These are phyloP conservation scores for Hippocampus kuda DNA, from an alignment of 2,797 vertebrate species.

Conservation along the genomic window DNA sequence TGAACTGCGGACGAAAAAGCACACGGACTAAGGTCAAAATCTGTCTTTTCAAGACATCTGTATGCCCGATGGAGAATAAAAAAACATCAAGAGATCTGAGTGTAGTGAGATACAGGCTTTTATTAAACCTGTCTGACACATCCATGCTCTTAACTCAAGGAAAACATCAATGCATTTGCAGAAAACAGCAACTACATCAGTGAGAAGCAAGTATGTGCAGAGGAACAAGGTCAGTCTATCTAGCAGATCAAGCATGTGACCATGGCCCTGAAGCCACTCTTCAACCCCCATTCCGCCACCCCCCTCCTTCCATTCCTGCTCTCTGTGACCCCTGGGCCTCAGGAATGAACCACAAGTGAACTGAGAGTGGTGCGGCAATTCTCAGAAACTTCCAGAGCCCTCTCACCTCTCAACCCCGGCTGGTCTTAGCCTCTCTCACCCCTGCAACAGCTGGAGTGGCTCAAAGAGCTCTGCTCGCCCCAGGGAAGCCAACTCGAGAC, in stretches of 20 bases:
- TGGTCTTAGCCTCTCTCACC: slow-evolving; percentile 48
- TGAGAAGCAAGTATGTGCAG: slow-evolving; percentile 32
- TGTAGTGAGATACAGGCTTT: neutral
- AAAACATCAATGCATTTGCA: neutral
- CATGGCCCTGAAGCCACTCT: slow-evolving; percentile 35
- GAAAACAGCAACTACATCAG: slow-evolving; percentile 19
- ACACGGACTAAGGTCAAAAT: neutral
- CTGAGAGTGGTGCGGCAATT: slow-evolving; percentile 47
- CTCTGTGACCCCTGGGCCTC: slow-evolving; percentile 51
- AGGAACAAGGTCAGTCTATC: slow-evolving; percentile 53
- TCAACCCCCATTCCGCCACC: slow-evolving; percentile 6
- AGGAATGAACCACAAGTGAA: slow-evolving; percentile 54
- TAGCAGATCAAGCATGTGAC: slow-evolving; percentile 60
- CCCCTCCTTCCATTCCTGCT: slow-evolving; percentile 15
- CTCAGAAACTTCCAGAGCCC: slow-evolving; percentile 51
- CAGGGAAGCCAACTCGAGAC: slow-evolving; percentile 26
- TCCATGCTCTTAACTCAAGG: neutral
- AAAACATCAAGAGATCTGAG: neutral
- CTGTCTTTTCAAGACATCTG: neutral
- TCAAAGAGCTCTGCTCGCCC: slow-evolving; percentile 40
- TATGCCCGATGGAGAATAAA: neutral
- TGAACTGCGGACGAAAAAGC: neutral
- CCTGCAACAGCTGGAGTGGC: slow-evolving; percentile 56
- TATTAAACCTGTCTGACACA: neutral
- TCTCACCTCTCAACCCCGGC: slow-evolving; percentile 39